Evolutionary conservation across 2,797 vertebrate genomes (phyloP).

Genomic region (Phoxinus dragarum): DNA sequence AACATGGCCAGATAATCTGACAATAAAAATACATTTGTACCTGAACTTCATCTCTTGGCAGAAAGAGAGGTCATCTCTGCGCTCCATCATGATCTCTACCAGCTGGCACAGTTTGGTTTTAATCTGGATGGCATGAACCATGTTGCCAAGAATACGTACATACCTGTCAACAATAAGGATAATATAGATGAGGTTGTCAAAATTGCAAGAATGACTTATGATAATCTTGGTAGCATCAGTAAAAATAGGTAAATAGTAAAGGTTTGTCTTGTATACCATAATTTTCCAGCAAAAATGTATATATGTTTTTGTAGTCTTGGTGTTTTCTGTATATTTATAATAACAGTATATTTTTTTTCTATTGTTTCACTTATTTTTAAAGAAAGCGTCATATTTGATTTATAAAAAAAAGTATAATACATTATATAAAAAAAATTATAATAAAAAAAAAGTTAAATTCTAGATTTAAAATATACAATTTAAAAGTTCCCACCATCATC

Average conservation of each 20-base stretch:
- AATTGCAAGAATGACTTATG: background rate
- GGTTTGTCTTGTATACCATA: background rate
- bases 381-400: background rate
- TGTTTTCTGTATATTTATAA: background rate
- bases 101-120: constrained; percentile 97
- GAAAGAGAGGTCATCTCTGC: constrained; percentile 95
- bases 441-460: background rate
- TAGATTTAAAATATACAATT: too few relatives aligned
- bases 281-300: background rate
- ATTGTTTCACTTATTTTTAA: background rate
- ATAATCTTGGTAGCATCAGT: background rate
- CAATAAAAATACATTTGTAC: constrained; percentile 70
- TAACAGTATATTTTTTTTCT: background rate
- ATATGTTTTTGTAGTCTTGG: background rate
- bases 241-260: constrained; percentile 7
- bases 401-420: background rate
- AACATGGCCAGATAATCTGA: background rate
- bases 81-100: constrained; percentile 98
- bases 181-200: background rate
- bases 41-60: constrained; percentile 99
- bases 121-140: constrained; percentile 96
- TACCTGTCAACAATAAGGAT: constrained; percentile 77
- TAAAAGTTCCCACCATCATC: too few relatives aligned
- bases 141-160: constrained; percentile 94
- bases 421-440: background rate